Evolutionary conservation across 2,113 vertebrate genomes (phyloP).

Genomic region (Rhodinocichla rosea): DNA sequence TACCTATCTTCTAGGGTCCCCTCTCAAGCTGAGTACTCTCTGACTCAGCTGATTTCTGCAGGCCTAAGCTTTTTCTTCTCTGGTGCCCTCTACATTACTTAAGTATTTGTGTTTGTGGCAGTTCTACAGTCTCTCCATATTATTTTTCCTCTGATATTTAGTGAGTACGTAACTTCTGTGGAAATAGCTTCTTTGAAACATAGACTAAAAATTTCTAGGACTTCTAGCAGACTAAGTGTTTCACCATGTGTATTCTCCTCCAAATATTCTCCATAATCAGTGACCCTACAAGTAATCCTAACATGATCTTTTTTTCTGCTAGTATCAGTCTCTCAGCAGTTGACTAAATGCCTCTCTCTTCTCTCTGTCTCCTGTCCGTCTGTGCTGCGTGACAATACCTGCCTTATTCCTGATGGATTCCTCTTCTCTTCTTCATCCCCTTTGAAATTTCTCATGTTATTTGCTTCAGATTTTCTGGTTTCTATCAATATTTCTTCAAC

Average conservation of each 20-base stretch:
- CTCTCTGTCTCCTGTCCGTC: neutral
- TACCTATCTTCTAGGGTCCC: neutral
- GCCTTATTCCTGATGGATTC: neutral
- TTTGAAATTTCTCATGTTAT: neutral
- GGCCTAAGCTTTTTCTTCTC: neutral
- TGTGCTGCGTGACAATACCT: neutral
- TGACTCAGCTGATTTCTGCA: neutral
- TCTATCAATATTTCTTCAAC: neutral
- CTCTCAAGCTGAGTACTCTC: neutral
- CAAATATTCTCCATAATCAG: neutral
- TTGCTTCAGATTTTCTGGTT: neutral
- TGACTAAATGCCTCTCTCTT: neutral
- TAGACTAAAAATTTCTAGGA: neutral
- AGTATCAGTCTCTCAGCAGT: neutral
- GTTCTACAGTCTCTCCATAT: neutral
- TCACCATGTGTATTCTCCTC: neutral
- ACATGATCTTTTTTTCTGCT: neutral
- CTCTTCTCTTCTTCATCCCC: neutral
- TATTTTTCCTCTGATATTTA: neutral
- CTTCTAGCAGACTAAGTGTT: neutral
- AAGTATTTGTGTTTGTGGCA: neutral
- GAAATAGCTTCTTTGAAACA: neutral
- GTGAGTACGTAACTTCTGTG: neutral
- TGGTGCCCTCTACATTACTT: neutral
- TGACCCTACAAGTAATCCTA: neutral